Percentiles rank a stretch among this genome's conserved stretches.
Conservation (phyloP, 2,888 invertebrate species). For the Neuroscelio doddi region DNA sequence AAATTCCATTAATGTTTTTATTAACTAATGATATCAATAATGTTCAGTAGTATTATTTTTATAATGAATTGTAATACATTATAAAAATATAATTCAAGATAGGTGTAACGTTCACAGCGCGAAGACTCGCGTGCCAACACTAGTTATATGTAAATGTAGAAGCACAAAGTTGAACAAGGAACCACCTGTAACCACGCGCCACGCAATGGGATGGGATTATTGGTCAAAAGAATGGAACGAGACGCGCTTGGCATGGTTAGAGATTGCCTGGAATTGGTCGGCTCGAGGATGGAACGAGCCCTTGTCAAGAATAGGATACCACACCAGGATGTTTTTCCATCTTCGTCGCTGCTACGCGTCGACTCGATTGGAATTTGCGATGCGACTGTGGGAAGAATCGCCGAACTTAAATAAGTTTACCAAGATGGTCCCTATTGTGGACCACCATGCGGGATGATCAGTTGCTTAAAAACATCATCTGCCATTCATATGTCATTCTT, state of each 20-base stretch:
- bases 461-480: no score
- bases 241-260: constrained; percentile 5
- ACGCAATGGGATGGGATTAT: constrained; percentile 30
- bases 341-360: constrained; percentile 19
- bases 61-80: no score
- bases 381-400: constrained; percentile 8
- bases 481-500: no score
- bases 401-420: not conserved
- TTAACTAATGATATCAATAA: no score
- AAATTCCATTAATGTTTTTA: no score
- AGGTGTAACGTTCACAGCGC: no score
- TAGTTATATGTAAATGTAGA: not conserved
- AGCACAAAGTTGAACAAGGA: not conserved
- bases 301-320: constrained; percentile 1
- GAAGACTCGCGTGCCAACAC: no score
- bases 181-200: constrained; percentile 20
- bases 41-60: no score
- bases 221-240: constrained; percentile 20
- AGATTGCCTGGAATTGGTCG: constrained; percentile 11
- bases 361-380: constrained; percentile 25
- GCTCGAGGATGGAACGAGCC: constrained; percentile 15
- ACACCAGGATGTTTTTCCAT: constrained; percentile 14
- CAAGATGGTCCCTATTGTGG: not conserved
- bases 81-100: no score
- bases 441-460: no score